Conservation (phyloP, 2,888 invertebrate species). For the Tetheella fluctuosa region DNA sequence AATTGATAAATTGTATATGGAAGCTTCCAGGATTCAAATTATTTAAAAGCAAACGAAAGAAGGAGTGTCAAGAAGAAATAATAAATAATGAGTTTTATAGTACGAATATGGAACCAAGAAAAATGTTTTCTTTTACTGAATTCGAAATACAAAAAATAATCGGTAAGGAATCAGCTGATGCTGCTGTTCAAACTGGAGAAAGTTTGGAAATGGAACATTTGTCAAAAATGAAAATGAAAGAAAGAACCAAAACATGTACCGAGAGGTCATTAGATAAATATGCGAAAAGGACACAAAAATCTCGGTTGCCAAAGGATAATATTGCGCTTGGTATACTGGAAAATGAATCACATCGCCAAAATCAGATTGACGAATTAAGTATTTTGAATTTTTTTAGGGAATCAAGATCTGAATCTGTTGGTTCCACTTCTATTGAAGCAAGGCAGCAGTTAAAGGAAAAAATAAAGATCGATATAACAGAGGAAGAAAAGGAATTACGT, state of each 20-base stretch:
- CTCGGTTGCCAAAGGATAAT: constrained; percentile 21
- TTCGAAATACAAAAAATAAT: constrained; percentile 57
- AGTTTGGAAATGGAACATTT: constrained; percentile 53
- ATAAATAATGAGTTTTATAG: constrained; percentile 12
- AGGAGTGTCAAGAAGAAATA: constrained; percentile 16
- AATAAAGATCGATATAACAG: constrained; percentile 10
- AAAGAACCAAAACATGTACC: neutral
- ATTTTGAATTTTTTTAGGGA: constrained; percentile 55
- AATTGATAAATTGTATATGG: constrained; percentile 14
- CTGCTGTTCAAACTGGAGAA: constrained; percentile 63
- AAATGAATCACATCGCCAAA: constrained; percentile 11
- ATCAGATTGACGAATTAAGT: constrained; percentile 49
- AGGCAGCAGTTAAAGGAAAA: constrained; percentile 16
- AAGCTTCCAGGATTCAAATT: neutral
- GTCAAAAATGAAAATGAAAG: constrained; percentile 14
- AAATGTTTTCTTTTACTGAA: constrained; percentile 58
- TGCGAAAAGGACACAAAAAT: constrained; percentile 24
- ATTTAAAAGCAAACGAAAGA: neutral
- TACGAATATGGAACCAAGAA: constrained; percentile 21
- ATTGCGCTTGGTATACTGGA: constrained; percentile 9
- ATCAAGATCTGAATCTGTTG: constrained; percentile 35
- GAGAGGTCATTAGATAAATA: constrained; percentile 16
- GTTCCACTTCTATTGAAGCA: constrained; percentile 20
- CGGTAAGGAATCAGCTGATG: constrained; percentile 32
- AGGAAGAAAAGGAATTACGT: constrained; percentile 51